These are phyloP conservation scores for Allophyes oxyacanthae DNA, from an alignment of 2,888 invertebrate genomes.

Conservation along the genomic window DNA sequence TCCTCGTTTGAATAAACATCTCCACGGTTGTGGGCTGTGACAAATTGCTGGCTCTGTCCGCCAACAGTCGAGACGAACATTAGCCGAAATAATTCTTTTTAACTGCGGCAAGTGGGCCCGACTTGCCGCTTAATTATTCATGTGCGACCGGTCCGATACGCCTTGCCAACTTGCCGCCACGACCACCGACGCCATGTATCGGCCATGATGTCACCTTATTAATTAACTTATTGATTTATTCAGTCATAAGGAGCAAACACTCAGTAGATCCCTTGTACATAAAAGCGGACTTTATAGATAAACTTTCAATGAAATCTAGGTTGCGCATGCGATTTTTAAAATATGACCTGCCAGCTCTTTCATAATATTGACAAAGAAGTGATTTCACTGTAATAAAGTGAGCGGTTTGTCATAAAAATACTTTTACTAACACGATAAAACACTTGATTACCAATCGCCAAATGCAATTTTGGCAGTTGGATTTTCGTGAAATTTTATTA, in stretches of 20 bases:
- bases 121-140: conserved; percentile 79
- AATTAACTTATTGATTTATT: conserved; percentile 44
- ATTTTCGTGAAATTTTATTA: conserved; percentile 59
- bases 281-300: too few species aligned
- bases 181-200: conserved; percentile 15
- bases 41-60: conserved; percentile 81
- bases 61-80: conserved; percentile 82
- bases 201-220: conserved; percentile 41
- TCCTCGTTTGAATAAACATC: conserved; percentile 88
- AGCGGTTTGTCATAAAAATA: conserved; percentile 4
- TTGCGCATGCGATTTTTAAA: too few species aligned
- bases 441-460: conserved; percentile 52
- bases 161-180: conserved; percentile 44
- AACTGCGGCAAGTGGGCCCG: conserved; percentile 74
- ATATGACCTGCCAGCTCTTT: too few species aligned
- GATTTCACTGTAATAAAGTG: neutral
- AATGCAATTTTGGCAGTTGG: conserved; percentile 50
- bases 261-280: too few species aligned
- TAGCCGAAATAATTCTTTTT: conserved; percentile 84
- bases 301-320: too few species aligned
- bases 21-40: conserved; percentile 77
- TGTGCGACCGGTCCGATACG: conserved; percentile 61
- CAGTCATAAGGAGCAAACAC: too few species aligned
- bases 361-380: neutral
- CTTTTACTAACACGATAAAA: conserved; percentile 30